Percentiles rank a stretch among this genome's conserved stretches.
phyloP scores from a whole-genome alignment of 2,113 vertebrate species.

The Podocnemis expansa region DNA sequence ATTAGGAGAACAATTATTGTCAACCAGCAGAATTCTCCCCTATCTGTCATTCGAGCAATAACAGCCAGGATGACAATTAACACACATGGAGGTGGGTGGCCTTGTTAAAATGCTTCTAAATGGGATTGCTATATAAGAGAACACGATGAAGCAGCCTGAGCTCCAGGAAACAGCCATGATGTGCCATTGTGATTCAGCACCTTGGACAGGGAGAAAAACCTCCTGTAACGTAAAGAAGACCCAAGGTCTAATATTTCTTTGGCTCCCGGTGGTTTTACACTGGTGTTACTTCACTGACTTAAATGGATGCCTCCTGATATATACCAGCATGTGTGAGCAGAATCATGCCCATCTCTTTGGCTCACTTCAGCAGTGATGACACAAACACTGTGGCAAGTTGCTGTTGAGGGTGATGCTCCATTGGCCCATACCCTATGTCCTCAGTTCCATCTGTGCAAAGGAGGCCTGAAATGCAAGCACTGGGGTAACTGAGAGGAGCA shows the following conservation, averaged over 20 bases:
- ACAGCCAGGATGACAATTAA: constrained; percentile 49
- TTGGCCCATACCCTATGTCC: background rate
- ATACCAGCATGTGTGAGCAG: background rate
- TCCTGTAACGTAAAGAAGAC: accelerated
- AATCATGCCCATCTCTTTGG: background rate
- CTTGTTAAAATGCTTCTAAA: background rate
- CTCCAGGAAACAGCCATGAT: background rate
- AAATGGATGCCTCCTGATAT: background rate
- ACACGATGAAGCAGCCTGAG: background rate
- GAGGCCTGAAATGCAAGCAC: background rate
- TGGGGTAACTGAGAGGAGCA: background rate
- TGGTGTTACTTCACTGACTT: background rate
- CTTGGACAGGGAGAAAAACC: background rate
- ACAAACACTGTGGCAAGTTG: background rate
- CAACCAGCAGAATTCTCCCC: constrained; percentile 46
- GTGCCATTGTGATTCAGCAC: background rate
- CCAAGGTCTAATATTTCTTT: accelerated
- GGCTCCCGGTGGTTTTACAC: background rate
- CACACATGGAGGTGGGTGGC: background rate
- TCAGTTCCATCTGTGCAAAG: background rate
- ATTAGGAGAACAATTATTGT: constrained; percentile 76
- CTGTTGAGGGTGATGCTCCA: background rate
- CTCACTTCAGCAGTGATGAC: background rate
- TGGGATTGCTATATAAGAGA: background rate
- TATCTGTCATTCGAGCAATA: constrained; percentile 62